phyloP scores from a whole-genome alignment of 1,140 invertebrate genomes.

The Campodea augens region DNA sequence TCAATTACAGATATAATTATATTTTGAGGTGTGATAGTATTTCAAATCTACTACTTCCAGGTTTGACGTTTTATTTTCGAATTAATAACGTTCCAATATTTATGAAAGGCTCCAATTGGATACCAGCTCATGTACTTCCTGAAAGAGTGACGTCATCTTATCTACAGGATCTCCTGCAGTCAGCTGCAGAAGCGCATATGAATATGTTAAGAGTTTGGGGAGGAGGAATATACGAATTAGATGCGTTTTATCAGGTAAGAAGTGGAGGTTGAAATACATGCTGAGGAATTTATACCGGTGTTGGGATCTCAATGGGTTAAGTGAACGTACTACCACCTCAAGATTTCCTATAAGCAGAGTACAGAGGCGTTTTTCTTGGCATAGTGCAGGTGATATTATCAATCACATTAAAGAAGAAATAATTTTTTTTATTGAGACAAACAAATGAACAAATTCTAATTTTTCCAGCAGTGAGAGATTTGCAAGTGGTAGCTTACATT shows the following conservation, averaged over 20 bases:
- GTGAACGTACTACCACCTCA: too few species aligned
- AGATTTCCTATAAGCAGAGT: too few species aligned
- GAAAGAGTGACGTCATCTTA: conserved; percentile 39
- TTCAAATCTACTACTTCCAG: conserved; percentile 24
- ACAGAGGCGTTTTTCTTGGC: too few species aligned
- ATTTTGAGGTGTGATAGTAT: too few species aligned
- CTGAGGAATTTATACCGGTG: neutral
- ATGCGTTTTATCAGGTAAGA: conserved; percentile 66
- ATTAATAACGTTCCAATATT: conserved; percentile 82
- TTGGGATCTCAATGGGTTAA: neutral
- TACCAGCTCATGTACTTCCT: conserved; percentile 73
- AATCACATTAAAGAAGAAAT: too few species aligned
- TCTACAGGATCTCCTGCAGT: conserved; percentile 35
- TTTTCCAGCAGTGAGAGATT: too few species aligned
- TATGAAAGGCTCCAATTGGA: conserved; percentile 91
- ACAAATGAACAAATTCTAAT: too few species aligned
- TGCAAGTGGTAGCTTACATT: too few species aligned
- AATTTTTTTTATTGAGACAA: too few species aligned
- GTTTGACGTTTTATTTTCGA: conserved; percentile 69
- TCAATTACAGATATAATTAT: too few species aligned
- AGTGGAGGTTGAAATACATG: conserved; percentile 18
- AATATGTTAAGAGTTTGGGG: conserved; percentile 95
- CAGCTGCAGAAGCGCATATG: conserved; percentile 63
- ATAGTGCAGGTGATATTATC: too few species aligned
- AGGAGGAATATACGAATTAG: conserved; percentile 84